Evolutionary conservation across 2,113 vertebrate species (phyloP).

Genomic region (Smithornis capensis): DNA sequence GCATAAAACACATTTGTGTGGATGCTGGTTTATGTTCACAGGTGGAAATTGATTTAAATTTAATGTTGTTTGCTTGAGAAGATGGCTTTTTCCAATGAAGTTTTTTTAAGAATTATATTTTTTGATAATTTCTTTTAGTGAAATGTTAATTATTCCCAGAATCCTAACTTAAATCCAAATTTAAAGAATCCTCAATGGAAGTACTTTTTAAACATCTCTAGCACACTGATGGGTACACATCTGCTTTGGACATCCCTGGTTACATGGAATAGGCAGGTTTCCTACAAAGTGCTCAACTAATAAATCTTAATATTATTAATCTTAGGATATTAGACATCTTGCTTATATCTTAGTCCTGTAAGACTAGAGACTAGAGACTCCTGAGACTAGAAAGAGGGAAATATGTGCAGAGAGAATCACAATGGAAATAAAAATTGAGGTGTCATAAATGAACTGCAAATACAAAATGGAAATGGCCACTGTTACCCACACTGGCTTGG

Average conservation of each 20-base stretch:
- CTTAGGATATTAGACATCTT: neutral
- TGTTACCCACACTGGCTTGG: neutral
- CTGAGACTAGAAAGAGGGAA: neutral
- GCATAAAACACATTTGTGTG: neutral
- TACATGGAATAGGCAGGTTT: neutral
- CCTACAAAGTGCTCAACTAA: neutral
- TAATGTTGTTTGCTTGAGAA: neutral
- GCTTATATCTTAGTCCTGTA: neutral
- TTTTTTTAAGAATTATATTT: neutral
- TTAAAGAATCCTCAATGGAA: neutral
- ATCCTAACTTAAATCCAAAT: neutral
- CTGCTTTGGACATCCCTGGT: neutral
- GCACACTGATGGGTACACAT: neutral
- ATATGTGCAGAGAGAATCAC: fast-evolving
- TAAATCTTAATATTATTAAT: neutral
- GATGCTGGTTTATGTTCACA: neutral
- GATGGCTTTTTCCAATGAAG: neutral
- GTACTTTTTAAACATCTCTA: neutral
- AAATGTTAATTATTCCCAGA: neutral
- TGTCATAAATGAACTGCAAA: neutral
- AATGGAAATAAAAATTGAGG: neutral
- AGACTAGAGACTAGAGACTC: too few species aligned
- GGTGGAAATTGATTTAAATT: neutral
- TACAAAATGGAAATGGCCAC: neutral
- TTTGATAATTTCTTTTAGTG: neutral